phyloP scores from a whole-genome alignment of 53 echinoderm and acorn worm species.

The Arbacia lixula region DNA sequence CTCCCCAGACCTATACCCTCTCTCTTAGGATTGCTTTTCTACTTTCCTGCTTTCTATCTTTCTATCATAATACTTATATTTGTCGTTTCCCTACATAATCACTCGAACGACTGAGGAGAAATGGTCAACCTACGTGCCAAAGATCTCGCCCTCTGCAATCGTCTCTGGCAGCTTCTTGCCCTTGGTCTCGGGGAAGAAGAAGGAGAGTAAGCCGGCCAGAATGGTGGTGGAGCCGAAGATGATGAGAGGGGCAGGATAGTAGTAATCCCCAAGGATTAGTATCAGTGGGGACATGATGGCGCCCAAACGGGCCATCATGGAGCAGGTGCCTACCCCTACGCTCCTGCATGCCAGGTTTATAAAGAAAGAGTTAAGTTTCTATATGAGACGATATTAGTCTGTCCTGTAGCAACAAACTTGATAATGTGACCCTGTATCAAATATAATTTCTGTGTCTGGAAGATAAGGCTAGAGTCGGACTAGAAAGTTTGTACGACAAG shows the following conservation, averaged over 20 bases:
- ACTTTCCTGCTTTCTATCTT: too few species aligned
- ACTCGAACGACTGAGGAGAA: neutral
- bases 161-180: constrained; percentile 74
- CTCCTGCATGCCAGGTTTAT: too few species aligned
- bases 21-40: too few species aligned
- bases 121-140: constrained; percentile 63
- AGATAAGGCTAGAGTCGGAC: too few species aligned
- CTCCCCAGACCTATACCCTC: too few species aligned
- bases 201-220: constrained; percentile 69
- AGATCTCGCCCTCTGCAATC: constrained; percentile 64
- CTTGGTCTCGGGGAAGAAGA: constrained; percentile 78
- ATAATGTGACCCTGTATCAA: too few species aligned
- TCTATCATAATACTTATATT: too few species aligned
- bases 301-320: constrained; percentile 71
- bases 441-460: too few species aligned
- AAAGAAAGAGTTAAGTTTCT: too few species aligned
- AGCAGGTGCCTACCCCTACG: constrained; percentile 68
- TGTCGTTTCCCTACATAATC: neutral
- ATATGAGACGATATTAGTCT: too few species aligned
- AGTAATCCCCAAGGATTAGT: constrained; percentile 59
- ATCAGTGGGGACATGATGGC: constrained; percentile 77
- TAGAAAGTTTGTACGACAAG: too few species aligned
- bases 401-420: too few species aligned
- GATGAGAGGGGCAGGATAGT: constrained; percentile 62
- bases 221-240: constrained; percentile 68